phyloP scores from a whole-genome alignment of 2,113 vertebrate genomes.

The Dermatemys mawii region DNA sequence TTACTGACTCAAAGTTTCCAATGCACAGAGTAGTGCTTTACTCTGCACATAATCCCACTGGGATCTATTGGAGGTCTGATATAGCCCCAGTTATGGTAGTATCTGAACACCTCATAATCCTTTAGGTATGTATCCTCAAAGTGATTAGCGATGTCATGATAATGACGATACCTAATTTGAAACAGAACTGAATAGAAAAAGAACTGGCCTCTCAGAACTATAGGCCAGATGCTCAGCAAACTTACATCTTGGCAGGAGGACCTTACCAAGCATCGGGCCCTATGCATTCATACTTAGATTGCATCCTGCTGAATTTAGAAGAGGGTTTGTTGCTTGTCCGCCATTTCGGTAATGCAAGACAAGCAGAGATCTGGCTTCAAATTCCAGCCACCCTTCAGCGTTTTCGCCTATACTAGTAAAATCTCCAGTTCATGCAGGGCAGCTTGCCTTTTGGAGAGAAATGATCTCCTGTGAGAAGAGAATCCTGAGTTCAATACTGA shows the following conservation, averaged over 20 bases:
- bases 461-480: rapidly evolving
- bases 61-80: not conserved
- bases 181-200: rapidly evolving
- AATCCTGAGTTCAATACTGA: not conserved
- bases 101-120: not conserved
- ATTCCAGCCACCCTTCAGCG: not conserved
- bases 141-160: rapidly evolving
- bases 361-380: not conserved
- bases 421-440: rapidly evolving
- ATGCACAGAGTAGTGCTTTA: rapidly evolving
- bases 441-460: not conserved
- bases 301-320: not conserved
- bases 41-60: not conserved
- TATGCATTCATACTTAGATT: rapidly evolving
- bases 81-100: not conserved
- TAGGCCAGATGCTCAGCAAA: rapidly evolving
- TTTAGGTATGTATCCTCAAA: not conserved
- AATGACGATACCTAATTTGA: rapidly evolving
- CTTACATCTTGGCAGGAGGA: not conserved
- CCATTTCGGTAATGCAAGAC: rapidly evolving
- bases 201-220: not conserved
- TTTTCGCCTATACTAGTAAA: not conserved
- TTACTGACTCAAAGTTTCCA: not conserved
- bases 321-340: not conserved
- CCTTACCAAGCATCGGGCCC: not conserved